Evolutionary conservation across 30 jellyfish, hydroid and myxozoan genomes (phyloP), one percentile per base, ranked within the genome.

Genomic region (Aurelia aurita): DNA sequence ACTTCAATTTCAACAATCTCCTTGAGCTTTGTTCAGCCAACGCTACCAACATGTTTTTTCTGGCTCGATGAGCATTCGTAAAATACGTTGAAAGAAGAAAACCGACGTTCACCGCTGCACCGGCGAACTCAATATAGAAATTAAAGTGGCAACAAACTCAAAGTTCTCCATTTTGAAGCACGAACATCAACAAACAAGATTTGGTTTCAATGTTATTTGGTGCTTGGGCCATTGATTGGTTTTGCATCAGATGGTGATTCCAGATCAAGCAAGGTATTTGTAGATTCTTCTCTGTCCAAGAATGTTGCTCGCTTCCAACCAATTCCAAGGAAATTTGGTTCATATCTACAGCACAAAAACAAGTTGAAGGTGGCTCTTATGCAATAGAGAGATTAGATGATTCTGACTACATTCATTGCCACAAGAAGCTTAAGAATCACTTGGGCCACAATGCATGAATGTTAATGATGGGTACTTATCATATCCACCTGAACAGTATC

Each of bases 231-330:
- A 7, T 26, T 73, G 11, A 8, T 73, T 46, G 85, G 85, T 21
- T 21, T 20, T 73, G 85, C 85, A 49, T 73, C 85, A 1, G 85
- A 73, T 73, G 85, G 85, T 2, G 85, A 43, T 4, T 12, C 47
- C 0, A 73, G 85, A 26, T 18, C 77, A 49, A 5, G 85, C 1
- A 73, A 73, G 53, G 66, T 65, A 13, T 65, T 65, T 10, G 0
- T 31, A 2, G 53, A 65, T 2, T 65, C 9, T 3, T 3, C 53
- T 9, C 3, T 4, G 13, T 65, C 77, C n/a, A 2, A 16, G 14
- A 8, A 10, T 65, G 77, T 66, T 31, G 0, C 66, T 23, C 77
- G 77, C n/a, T 65, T 65, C 21, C 77, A 65, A n/a, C 46, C 77
- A 26, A 31, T 65, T 2, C 77, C 77, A 1, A 23, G 53, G 53